Evolutionary conservation across 2,113 vertebrate genomes (phyloP), one percentile per base, ranked within the genome.

Genomic region (Crypturellus undulatus): DNA sequence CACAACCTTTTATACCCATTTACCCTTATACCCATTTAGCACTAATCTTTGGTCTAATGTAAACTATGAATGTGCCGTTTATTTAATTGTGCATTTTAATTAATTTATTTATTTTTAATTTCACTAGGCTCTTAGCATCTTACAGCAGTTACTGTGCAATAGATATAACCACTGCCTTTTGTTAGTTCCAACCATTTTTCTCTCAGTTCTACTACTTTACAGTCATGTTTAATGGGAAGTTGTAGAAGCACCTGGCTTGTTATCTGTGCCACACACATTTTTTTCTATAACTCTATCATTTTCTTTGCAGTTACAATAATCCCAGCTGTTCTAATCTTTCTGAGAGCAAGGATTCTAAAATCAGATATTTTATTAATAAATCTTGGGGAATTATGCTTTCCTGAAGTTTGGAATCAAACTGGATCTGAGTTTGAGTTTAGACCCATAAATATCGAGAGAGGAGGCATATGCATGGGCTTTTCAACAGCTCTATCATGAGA

Each of bases 381-480:
- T 14, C 47, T 73, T n/a, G 42, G 2, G 8, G 67, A 72, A 84
- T 90, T 69, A 81, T 60, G 28, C 13, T 90, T 87, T 87, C 5
- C 26, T 36, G 51, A 40, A 2, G 2, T 76, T 65, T 72, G 78
- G 12, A 54, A 5, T 25, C 52, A 75, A 80, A 65, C 7, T 58
- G 34, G 12, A 21, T 73, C 32, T 51, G 43, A 54, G 6, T 71
- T 54, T 78, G 81, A 40, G 64, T 76, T 87, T 13, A 65, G 59
- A 60, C 15, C 34, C 6, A 0, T 52, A 58, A 84, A 19, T 64
- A 32, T n/a, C 1, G 4, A 81, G 43, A 84, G 22, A 67, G 26
- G 10, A 49, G 71, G 28, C 2, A 1, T 58, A 68, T 4, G 22
- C 0, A 0, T 40, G 38, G 32, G 11, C 1, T 73, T 90, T 42